Evolutionary conservation across 2,797 vertebrate species (phyloP), one percentile per base, ranked within the genome.

Genomic region (Myoxocephalus aenaeus): DNA sequence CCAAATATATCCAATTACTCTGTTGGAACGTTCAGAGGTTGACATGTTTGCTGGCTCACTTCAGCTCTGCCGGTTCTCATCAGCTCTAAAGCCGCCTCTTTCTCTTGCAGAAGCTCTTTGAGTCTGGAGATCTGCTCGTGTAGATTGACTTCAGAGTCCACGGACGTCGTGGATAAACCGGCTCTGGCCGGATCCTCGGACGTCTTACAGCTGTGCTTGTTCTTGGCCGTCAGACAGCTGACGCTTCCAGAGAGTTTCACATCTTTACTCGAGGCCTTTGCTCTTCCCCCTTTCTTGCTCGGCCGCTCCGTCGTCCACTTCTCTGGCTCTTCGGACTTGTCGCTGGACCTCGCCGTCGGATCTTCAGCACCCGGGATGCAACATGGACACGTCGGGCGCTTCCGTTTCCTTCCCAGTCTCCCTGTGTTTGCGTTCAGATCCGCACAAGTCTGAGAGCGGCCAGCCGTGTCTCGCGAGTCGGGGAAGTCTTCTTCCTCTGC

Each of bases 311-410:
- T 14, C 9, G 2, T 59, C 25, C 62, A 50, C 4, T 8, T 59
- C 50, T 73, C 53, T 2, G 57, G 10, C 65, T 71, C 74, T 5
- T 50, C 48, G 7, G 44, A 25, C 48, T 66, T 58, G 9, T 32
- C 1, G 4, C 29, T 59, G 8, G 76, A 81, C 44, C 66, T 86
- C 9, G 15, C 62, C 0, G 62, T 46, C 10, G 75, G 63, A 29
- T 48, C 51, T 50, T 66, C 76, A 53, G 76, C n/a, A 2, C 82
- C 71, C 12, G 90, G 77, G 15, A 84, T 4, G 38, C 93, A 94
- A 71, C 93, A 94, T 0, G 87, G 92, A 82, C 94, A 95, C 20
- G 32, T 71, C 0, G 86, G 90, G 46, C 87, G 84, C 44, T 84
- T 92, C 69, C 85, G 86, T 0, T 65, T 82, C 44, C 88, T 75